A percentile compares a stretch with the other conserved stretches of the same genome.
These are phyloP conservation scores for Daphoenositta chrysoptera DNA, from an alignment of 2,113 vertebrate species.

Conservation along the genomic window DNA sequence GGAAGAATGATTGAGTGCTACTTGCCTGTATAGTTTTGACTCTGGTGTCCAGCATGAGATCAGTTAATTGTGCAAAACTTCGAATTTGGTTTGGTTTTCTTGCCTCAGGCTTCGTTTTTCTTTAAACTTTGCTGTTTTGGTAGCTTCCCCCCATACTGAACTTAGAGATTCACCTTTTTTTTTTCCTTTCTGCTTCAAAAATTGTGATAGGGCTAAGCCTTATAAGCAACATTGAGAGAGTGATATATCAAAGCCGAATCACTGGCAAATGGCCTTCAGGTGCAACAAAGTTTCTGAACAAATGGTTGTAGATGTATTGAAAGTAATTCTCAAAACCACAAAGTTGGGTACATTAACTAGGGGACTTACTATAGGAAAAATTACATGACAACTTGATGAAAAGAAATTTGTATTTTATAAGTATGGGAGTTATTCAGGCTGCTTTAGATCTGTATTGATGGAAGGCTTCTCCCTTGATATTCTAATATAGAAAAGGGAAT, in stretches of 20 bases:
- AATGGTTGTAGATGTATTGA: background rate
- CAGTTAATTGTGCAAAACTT: background rate
- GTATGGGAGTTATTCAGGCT: background rate
- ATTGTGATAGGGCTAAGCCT: background rate
- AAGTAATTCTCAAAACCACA: background rate
- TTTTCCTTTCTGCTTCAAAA: background rate
- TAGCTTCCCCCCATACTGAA: background rate
- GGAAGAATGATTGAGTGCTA: background rate
- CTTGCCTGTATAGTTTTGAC: background rate
- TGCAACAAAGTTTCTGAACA: background rate
- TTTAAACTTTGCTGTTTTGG: background rate
- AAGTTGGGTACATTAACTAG: background rate
- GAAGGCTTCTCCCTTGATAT: background rate
- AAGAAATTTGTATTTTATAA: background rate
- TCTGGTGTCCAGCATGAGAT: background rate
- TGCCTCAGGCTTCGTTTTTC: background rate
- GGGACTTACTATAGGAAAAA: background rate
- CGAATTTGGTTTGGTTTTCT: background rate
- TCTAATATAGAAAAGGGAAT: background rate
- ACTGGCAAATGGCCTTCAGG: background rate
- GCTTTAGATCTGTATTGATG: background rate
- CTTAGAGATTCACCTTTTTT: rapidly evolving
- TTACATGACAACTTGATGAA: background rate
- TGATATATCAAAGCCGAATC: background rate
- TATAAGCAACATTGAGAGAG: background rate